Conservation (phyloP, 2,888 invertebrate species). For the Branchellion lobata region DNA sequence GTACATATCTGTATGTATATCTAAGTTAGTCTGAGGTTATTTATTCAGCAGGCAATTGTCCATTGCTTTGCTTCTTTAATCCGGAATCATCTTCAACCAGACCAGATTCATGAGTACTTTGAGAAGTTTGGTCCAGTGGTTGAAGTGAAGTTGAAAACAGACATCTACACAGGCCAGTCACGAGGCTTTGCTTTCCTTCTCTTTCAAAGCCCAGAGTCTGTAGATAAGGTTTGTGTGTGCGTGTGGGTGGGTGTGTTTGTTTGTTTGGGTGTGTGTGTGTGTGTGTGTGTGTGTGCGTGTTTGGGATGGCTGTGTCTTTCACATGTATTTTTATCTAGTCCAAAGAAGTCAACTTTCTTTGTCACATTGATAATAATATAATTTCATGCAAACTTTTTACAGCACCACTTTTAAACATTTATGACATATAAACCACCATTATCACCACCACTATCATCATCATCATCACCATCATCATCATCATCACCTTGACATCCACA, state of each 20-base stretch:
- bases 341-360: too few relatives aligned
- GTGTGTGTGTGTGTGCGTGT: neutral
- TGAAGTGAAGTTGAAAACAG: slow-evolving; percentile 30
- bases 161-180: slow-evolving; percentile 28
- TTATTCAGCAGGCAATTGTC: neutral
- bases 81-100: neutral
- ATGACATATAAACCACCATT: too few relatives aligned
- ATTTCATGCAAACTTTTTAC: neutral
- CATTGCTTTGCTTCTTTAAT: neutral
- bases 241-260: too few relatives aligned
- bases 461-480: too few relatives aligned
- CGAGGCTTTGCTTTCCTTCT: slow-evolving; percentile 27
- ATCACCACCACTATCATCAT: too few relatives aligned
- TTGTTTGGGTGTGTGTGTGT: too few relatives aligned
- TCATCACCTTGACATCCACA: neutral
- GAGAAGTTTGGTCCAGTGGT: slow-evolving; percentile 31
- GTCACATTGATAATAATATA: too few relatives aligned
- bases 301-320: neutral
- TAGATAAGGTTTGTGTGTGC: slow-evolving; percentile 2
- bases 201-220: slow-evolving; percentile 20
- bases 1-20: too few relatives aligned
- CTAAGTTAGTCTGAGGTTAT: too few relatives aligned
- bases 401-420: too few relatives aligned
- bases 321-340: too few relatives aligned
- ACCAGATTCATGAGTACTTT: slow-evolving; percentile 36